Evolutionary conservation across 1,140 invertebrate species (phyloP), one percentile per base, ranked within the genome.

Genomic region (Hylaeus volcanicus): DNA sequence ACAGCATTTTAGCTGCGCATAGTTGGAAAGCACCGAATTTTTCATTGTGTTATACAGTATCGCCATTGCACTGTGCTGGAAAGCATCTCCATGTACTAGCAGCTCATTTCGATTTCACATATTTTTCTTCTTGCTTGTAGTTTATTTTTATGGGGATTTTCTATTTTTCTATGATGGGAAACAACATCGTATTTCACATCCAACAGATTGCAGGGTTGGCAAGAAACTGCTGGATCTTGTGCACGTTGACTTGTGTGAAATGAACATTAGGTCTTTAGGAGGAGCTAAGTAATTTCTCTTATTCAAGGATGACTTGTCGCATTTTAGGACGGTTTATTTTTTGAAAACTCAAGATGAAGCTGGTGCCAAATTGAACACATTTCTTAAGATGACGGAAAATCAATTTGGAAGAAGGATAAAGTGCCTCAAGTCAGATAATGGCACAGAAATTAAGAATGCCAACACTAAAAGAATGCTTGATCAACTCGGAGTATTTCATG

Each of bases 181-280:
- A 63, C 81, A 66, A 11, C 63, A 65, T 26, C 26, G 39, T 9
- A 55, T 12, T 65, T 45, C 63, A 8, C 63, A 55, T 39, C 63
- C 48, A 1, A 53, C 86, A 69, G 84, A 90, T 60, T 68, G 66
- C 0, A 64, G 45, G 64, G 86, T 45, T 84, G 43, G 64, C 9
- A 9, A 76, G n/a, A 45, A 60, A n/a, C 26, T 26, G 8, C 89
- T 91, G 71, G 91, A 94, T 72, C 43, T 93, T 39, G 89, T 94
- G 56, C 92, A 94, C 83, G 87, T 82, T 1, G 93, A 94, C 89
- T 83, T 93, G 0, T 92, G 92, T 76, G 93, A 93, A 15, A 93
- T 94, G 88, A 80, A 91, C 48, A 80, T 72, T 26, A 72, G 69
- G 15, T 94, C 92, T 1, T 39, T 92, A 26, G 86, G 88, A 14